Evolutionary conservation across 2,888 invertebrate genomes (phyloP).

Genomic region (Rhagium mordax): DNA sequence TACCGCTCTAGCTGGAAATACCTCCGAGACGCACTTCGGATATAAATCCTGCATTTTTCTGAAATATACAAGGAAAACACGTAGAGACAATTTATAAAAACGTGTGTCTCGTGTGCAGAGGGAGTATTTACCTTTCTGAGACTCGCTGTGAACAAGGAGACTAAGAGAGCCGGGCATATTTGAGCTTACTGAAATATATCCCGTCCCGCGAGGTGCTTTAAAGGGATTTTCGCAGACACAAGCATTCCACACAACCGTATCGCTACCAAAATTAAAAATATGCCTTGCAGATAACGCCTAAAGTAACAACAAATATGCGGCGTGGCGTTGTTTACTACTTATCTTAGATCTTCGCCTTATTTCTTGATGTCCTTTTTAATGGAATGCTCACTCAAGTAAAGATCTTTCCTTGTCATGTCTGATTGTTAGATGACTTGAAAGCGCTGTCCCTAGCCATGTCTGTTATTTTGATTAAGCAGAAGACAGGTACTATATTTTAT

Average conservation of each 20-base stretch:
- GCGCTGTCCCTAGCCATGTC: neutral
- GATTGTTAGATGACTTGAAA: neutral
- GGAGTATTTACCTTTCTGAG: conserved; percentile 59
- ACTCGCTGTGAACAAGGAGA: conserved; percentile 51
- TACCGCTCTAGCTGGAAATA: conserved; percentile 42
- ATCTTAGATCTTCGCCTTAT: neutral
- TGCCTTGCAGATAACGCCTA: conserved; percentile 32
- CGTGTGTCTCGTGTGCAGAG: conserved; percentile 57
- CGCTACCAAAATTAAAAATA: conserved; percentile 52
- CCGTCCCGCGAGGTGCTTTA: conserved; percentile 49
- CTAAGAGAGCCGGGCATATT: conserved; percentile 53
- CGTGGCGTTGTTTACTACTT: neutral
- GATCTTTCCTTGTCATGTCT: neutral
- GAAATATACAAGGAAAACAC: conserved; percentile 57
- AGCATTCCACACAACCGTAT: conserved; percentile 43
- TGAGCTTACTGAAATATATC: conserved; percentile 54
- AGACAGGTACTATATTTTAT: too few relatives aligned
- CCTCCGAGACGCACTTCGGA: conserved; percentile 56
- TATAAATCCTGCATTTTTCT: conserved; percentile 59
- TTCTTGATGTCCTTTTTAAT: neutral
- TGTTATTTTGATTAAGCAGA: neutral
- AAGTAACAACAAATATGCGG: conserved; percentile 14
- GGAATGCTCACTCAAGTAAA: neutral
- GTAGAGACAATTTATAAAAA: conserved; percentile 62
- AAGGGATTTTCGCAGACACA: conserved; percentile 49